phyloP scores from a whole-genome alignment of 2,888 invertebrate genomes.

The Rhamnusium bicolor region DNA sequence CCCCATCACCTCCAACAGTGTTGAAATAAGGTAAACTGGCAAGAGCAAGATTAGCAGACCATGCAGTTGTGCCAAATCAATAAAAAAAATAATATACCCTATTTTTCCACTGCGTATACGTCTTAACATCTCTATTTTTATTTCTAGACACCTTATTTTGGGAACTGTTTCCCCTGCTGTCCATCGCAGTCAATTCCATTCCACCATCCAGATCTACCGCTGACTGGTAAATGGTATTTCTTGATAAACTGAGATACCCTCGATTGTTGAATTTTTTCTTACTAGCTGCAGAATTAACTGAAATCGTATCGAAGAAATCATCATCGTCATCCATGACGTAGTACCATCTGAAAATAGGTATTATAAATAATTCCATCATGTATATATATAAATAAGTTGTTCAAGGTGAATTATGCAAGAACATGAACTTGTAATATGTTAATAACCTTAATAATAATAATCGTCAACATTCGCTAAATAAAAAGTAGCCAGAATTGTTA shows the following conservation, averaged over 20 bases:
- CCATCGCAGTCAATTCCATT: slow-evolving; percentile 64
- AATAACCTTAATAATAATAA: neutral
- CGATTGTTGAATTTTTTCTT: slow-evolving; percentile 60
- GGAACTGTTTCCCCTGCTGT: slow-evolving; percentile 44
- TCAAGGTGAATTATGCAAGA: slow-evolving; percentile 21
- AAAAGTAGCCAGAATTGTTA: too few relatives aligned
- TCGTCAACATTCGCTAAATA: neutral
- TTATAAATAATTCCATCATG: slow-evolving; percentile 9
- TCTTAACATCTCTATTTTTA: slow-evolving; percentile 70
- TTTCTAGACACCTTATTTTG: slow-evolving; percentile 73
- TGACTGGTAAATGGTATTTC: slow-evolving; percentile 77
- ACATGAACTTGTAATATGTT: neutral
- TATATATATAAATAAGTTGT: neutral
- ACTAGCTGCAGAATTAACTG: slow-evolving; percentile 64
- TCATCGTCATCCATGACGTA: slow-evolving; percentile 64
- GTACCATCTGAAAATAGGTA: slow-evolving; percentile 45
- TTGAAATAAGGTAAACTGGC: slow-evolving; percentile 59
- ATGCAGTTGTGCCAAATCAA: slow-evolving; percentile 39
- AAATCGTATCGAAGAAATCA: slow-evolving; percentile 69
- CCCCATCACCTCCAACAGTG: slow-evolving; percentile 54
- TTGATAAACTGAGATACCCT: slow-evolving; percentile 72
- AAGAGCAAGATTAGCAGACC: slow-evolving; percentile 24
- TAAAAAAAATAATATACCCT: slow-evolving; percentile 71
- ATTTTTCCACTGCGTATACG: slow-evolving; percentile 77
- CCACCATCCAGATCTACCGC: slow-evolving; percentile 72